Percentiles rank a stretch among this genome's conserved stretches.
Evolutionary conservation across 2,113 vertebrate species (phyloP).

Genomic region (Kryptolebias marmoratus): DNA sequence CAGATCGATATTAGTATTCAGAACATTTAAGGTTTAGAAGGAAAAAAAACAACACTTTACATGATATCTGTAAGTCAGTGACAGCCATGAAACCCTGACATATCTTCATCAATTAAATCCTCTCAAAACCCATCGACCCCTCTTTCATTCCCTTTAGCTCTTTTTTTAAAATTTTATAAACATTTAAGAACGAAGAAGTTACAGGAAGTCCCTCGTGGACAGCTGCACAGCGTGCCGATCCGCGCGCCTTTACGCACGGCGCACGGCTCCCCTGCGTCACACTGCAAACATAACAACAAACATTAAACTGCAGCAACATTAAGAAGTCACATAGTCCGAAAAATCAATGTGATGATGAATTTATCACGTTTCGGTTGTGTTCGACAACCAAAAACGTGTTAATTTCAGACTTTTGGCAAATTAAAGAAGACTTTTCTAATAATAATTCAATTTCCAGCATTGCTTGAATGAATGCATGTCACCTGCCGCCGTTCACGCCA

Average conservation of each 20-base stretch:
- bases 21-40: not conserved
- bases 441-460: not conserved
- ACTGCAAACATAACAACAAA: conserved; percentile 65
- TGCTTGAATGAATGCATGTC: not conserved
- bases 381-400: too few relatives aligned
- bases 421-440: too few relatives aligned
- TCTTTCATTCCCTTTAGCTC: not conserved
- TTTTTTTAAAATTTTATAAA: conserved; percentile 62
- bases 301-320: not conserved
- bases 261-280: conserved; percentile 80
- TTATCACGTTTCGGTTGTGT: too few relatives aligned
- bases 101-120: not conserved
- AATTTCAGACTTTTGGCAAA: too few relatives aligned
- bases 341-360: not conserved
- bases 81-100: not conserved
- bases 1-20: not conserved
- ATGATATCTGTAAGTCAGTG: not conserved
- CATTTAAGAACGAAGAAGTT: conserved; percentile 85
- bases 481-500: too few relatives aligned
- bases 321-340: not conserved
- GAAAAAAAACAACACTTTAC: not conserved
- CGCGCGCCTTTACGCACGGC: conserved; percentile 84
- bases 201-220: conserved; percentile 81
- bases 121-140: not conserved
- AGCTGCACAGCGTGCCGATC: conserved; percentile 85